phyloP scores from a whole-genome alignment of 2,113 vertebrate species.

The Corynorhinus townsendii region DNA sequence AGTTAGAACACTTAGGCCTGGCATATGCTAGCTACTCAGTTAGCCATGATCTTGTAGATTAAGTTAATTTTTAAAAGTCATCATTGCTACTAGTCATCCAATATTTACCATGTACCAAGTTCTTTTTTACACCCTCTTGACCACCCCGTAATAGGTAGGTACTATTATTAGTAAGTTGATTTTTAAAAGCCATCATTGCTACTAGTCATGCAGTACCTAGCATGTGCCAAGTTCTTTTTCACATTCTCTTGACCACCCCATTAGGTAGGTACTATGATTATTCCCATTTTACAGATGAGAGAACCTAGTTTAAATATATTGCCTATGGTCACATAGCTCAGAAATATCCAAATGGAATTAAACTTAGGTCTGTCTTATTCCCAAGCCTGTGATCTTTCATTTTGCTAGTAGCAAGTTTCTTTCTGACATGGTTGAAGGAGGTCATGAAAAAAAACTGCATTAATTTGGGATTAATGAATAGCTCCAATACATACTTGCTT shows the following conservation, averaged over 20 bases:
- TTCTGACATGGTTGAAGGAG: not conserved
- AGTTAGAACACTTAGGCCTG: not conserved
- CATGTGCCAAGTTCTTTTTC: not conserved
- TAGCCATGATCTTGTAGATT: not conserved
- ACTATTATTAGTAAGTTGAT: not conserved
- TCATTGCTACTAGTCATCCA: not conserved
- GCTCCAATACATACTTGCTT: not conserved
- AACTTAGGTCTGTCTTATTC: not conserved
- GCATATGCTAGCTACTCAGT: not conserved
- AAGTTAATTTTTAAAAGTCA: constrained; percentile 18
- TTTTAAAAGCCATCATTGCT: not conserved
- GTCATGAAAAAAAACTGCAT: not conserved
- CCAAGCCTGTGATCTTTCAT: not conserved
- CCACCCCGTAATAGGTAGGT: not conserved
- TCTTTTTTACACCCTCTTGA: not conserved
- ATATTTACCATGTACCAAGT: not conserved
- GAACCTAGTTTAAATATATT: constrained; percentile 8
- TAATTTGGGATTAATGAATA: not conserved
- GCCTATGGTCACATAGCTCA: not conserved
- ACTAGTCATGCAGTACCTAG: not conserved
- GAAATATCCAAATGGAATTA: not conserved
- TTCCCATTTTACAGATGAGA: constrained; percentile 4
- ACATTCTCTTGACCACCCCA: not conserved
- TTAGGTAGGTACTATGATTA: not conserved
- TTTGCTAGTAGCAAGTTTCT: constrained; percentile 28